Conservation (phyloP, 1,140 invertebrate genomes). For the Archivesica marissinica region DNA sequence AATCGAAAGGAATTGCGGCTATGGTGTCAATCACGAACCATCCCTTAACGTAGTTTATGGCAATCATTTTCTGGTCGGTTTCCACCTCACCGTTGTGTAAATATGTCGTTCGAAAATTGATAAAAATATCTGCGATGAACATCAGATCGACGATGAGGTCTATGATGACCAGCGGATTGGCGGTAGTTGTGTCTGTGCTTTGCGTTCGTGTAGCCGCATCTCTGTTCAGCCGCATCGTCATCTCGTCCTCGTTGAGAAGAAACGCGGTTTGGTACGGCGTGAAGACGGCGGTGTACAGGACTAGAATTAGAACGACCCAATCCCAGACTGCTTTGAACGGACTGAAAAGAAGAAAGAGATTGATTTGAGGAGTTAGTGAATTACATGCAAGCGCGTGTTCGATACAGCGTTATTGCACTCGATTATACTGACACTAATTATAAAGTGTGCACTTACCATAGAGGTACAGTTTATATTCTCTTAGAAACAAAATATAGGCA, state of each 20-base stretch:
- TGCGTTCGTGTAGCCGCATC: slow-evolving; percentile 67
- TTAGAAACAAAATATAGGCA: too few species aligned
- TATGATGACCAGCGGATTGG: slow-evolving; percentile 83
- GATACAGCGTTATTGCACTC: too few species aligned
- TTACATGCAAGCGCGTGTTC: too few species aligned
- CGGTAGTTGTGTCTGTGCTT: slow-evolving; percentile 73
- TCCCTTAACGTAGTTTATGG: slow-evolving; percentile 84
- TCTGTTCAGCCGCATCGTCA: slow-evolving; percentile 80
- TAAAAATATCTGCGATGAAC: slow-evolving; percentile 84
- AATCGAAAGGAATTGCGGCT: slow-evolving; percentile 84
- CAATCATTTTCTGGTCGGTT: slow-evolving; percentile 83
- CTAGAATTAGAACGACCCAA: slow-evolving; percentile 98
- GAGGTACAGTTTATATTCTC: too few species aligned
- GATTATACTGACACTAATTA: too few species aligned
- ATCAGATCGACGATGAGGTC: slow-evolving; percentile 84
- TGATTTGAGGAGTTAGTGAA: not conserved
- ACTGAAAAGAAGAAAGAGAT: slow-evolving; percentile 8
- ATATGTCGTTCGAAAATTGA: slow-evolving; percentile 84
- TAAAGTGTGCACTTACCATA: too few species aligned
- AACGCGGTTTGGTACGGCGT: slow-evolving; percentile 99
- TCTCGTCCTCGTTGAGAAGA: slow-evolving; percentile 92
- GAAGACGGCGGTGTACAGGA: slow-evolving; percentile 99
- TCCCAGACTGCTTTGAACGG: slow-evolving; percentile 99
- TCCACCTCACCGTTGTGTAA: slow-evolving; percentile 83
- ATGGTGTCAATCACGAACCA: slow-evolving; percentile 84